Evolutionary conservation across 2,797 vertebrate species (phyloP).

Genomic region (Mastacembelus armatus): DNA sequence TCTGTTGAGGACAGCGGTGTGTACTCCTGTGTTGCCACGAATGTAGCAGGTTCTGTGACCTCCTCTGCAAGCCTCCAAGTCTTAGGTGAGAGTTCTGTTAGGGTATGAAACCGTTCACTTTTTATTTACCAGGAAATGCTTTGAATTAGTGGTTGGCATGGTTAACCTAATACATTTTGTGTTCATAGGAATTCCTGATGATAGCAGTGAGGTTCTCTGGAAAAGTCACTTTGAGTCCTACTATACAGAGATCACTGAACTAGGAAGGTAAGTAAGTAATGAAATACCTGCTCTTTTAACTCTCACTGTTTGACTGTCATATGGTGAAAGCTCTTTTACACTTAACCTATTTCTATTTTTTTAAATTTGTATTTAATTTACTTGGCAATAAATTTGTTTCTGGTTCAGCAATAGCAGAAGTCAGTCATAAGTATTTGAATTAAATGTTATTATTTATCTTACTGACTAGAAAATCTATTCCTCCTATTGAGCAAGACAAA

Average conservation of each 20-base stretch:
- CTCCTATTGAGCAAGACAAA: neutral
- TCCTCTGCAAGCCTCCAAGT: constrained; percentile 92
- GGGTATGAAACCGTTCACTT: neutral
- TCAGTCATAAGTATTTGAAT: neutral
- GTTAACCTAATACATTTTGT: neutral
- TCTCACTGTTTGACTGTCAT: neutral
- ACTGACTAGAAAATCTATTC: neutral
- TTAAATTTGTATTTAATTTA: too few relatives aligned
- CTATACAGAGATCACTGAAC: constrained; percentile 96
- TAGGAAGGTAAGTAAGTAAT: constrained; percentile 88
- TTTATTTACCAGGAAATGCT: neutral
- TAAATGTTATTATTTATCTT: neutral
- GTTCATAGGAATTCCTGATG: constrained; percentile 87
- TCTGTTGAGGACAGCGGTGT: constrained; percentile 91
- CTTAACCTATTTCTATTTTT: too few relatives aligned
- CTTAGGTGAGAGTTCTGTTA: constrained; percentile 84
- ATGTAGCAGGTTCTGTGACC: constrained; percentile 90
- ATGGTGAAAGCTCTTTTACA: too few relatives aligned
- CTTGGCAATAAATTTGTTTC: too few relatives aligned
- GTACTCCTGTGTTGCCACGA: constrained; percentile 93
- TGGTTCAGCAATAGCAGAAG: neutral
- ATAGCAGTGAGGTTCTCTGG: constrained; percentile 92
- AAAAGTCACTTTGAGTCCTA: constrained; percentile 94
- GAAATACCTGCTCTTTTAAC: neutral
- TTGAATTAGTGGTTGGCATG: neutral